Evolutionary conservation across 2,113 vertebrate species (phyloP).

Genomic region (Boulengeromyrus knoepffleri): DNA sequence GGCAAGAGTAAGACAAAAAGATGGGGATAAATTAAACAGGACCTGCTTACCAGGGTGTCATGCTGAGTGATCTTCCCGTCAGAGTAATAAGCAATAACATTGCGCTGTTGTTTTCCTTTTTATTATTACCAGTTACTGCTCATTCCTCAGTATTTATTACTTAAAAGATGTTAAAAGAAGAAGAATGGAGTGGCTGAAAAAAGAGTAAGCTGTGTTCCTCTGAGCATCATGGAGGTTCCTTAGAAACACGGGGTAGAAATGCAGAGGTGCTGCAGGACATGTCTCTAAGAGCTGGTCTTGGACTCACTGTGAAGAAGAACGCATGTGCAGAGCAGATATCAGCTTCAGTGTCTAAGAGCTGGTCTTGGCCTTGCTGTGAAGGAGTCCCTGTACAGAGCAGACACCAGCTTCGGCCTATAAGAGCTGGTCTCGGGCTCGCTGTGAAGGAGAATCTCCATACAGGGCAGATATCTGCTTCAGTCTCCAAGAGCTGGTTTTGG

Average conservation of each 20-base stretch:
- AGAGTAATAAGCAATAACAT: background rate
- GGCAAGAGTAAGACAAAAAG: background rate
- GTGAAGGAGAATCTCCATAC: background rate
- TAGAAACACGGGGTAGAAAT: background rate
- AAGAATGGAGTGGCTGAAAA: background rate
- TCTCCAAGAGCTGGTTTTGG: background rate
- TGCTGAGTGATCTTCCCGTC: background rate
- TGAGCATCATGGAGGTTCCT: background rate
- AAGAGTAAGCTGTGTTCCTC: background rate
- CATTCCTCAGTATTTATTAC: background rate
- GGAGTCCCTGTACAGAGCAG: background rate
- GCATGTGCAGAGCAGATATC: background rate
- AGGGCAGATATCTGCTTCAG: background rate
- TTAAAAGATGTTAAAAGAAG: background rate
- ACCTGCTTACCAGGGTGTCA: background rate
- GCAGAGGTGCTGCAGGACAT: background rate
- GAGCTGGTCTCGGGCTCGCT: background rate
- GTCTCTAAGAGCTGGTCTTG: background rate
- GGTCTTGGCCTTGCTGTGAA: background rate
- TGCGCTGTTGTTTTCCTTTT: background rate
- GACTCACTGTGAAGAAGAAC: background rate
- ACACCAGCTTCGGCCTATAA: background rate
- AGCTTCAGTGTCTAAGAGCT: background rate
- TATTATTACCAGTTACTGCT: background rate
- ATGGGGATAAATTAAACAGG: constrained; percentile 3